Percentiles rank a stretch among this genome's conserved stretches.
Evolutionary conservation across 2,797 vertebrate species (phyloP).

Genomic region (Pseudopleuronectes americanus): DNA sequence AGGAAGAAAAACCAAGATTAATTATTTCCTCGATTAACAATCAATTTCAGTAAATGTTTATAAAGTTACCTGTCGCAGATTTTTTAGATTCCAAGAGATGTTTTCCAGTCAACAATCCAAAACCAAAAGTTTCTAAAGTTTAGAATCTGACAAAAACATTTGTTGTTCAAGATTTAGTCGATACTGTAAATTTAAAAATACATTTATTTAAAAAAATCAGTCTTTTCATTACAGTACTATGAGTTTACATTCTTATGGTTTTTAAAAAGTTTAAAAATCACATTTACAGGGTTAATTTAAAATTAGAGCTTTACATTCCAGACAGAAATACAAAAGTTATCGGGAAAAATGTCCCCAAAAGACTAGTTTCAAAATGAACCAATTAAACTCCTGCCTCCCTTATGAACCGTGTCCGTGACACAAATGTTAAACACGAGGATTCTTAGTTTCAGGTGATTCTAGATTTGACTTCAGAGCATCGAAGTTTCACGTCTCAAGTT

Average conservation of each 20-base stretch:
- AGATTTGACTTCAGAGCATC: no score
- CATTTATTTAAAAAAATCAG: constrained; percentile 21
- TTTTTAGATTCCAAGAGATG: not conserved
- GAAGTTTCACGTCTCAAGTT: no score
- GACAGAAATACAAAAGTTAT: no score
- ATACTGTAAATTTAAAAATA: constrained; percentile 6
- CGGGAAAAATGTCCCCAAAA: no score
- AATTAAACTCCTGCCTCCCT: no score
- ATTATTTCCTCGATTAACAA: not conserved
- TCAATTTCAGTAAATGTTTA: not conserved
- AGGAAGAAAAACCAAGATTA: not conserved
- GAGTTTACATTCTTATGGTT: not conserved
- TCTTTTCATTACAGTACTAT: not conserved
- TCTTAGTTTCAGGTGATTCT: no score
- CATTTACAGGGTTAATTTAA: not conserved
- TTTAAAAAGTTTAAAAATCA: not conserved
- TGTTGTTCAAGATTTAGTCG: not conserved
- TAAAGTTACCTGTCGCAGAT: no score
- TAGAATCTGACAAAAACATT: not conserved
- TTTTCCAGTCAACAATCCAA: not conserved
- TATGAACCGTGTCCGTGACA: no score
- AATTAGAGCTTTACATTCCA: not conserved
- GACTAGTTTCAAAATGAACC: no score
- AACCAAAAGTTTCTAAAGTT: not conserved
- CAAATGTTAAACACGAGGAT: no score